A percentile compares a stretch with the other conserved stretches of the same genome.
Evolutionary conservation across 2,113 vertebrate genomes (phyloP).

Genomic region (Gnathonemus longibarbis): DNA sequence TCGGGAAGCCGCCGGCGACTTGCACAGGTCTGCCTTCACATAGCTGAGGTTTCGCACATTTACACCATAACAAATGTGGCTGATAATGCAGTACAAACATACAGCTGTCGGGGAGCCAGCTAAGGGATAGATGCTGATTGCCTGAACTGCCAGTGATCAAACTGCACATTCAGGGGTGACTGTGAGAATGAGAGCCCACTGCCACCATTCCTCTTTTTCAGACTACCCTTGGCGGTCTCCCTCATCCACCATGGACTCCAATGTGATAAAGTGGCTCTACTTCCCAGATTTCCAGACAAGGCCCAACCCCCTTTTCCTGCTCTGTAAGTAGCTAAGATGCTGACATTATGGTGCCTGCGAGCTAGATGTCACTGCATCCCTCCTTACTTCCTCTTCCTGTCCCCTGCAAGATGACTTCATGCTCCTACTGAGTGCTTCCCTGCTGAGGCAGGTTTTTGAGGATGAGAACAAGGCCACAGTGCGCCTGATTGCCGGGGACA

Average conservation of each 20-base stretch:
- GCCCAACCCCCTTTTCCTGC: conserved; percentile 81
- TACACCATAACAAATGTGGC: not conserved
- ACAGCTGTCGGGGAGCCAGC: not conserved
- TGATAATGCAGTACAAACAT: not conserved
- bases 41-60: not conserved
- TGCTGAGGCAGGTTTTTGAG: conserved; percentile 91
- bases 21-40: conserved; percentile 52
- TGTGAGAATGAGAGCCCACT: not conserved
- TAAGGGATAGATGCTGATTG: not conserved
- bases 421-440: conserved; percentile 86
- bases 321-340: conserved; percentile 73
- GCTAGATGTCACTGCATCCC: not conserved
- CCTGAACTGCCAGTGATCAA: not conserved
- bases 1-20: conserved; percentile 89
- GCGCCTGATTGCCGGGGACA: conserved; percentile 86
- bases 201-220: conserved; percentile 36
- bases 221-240: conserved; percentile 92
- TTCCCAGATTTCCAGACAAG: conserved; percentile 83
- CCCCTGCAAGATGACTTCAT: conserved; percentile 80
- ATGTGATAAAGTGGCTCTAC: conserved; percentile 96
- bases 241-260: conserved; percentile 74
- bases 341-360: not conserved
- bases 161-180: not conserved
- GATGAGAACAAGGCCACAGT: conserved; percentile 89
- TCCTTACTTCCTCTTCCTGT: not conserved